Base-by-base conservation (phyloP, 2,113 vertebrate species). In the Ciconia stormi region DNA sequence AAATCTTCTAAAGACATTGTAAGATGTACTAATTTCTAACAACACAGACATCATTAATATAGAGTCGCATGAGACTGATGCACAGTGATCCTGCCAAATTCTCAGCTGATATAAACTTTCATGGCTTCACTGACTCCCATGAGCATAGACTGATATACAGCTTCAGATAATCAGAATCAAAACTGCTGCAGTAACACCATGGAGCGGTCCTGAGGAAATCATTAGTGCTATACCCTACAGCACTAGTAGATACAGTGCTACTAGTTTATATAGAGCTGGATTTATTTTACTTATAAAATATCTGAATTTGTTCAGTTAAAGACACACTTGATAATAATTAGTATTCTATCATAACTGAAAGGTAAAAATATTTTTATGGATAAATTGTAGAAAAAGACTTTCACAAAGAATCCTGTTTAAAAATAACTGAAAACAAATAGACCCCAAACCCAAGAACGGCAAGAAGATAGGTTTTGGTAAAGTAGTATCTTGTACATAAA, bases 31-130 rank as follows among this genome's bases (percentile, higher is more conserved):
- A 1, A 67, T 59, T 71, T 82, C 20, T 74, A n/a, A 47, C 10
- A 85, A 16, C 9, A 17, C 1, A 78, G 17, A 20, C 1, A 18
- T 40, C 4, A 4, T 2, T 27, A 47, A 34, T 11, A 29, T 2
- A 58, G 29, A 46, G 11, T 26, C 70, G 3, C 7, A 26, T 70
- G 36, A 87, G 36, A 9, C 8, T 25, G 12, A 23, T 9, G 3
- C 2, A 10, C 25, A 6, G 26, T 34, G 7, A 72, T 44, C 4
- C 34, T 36, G 27, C 4, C 66, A 74, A 77, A 66, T 77, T 87
- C 49, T 86, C 21, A 40, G 23, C 32, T 91, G 36, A 34, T 69
- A 49, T 19, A 63, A 67, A 59, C 11, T 61, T 23, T 9, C 6
- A 27, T 59, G 29, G 50, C 12, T 61, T 50, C 34, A 65, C 15